Evolutionary conservation across 2,113 vertebrate genomes (phyloP), one percentile per base, ranked within the genome.

Genomic region (Vulpes ferrilata): DNA sequence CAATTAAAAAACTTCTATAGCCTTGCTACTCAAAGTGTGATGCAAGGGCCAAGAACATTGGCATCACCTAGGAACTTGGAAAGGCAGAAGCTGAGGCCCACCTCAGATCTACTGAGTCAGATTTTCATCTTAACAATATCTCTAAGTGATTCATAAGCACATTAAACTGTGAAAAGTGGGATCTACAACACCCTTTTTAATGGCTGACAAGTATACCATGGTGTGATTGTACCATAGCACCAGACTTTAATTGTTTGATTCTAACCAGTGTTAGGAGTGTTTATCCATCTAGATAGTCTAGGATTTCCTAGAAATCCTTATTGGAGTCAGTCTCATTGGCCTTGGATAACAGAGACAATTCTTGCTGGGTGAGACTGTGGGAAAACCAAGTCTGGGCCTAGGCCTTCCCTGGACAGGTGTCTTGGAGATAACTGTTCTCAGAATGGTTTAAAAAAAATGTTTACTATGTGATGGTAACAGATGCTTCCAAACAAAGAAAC

Each of bases 391-490:
- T 67, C 48, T 53, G 59, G 27, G 69, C 92, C 73, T 57, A 88
- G 96, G 15, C 48, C 76, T 96, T 51, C n/a, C 43, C n/a, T 94
- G 32, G 35, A 76, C 60, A 95, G 60, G 67, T 30, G 1, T 78
- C 78, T 92, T 80, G 87, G 57, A 98, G 96, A 97, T 71, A 97
- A 98, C 98, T 98, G 97, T 96, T 98, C 98, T 0, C n/a, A 98
- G 97, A 98, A 98, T 95, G 97, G 95, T 98, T 98, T 35, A 0
- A 20, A 35, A 69, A 96, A 98, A 98, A 83, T 98, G 98, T 99
- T 99, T 99, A 99, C 98, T 99, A 99, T 98, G 98, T 98, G 98
- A 82, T 98, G 98, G 96, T 98, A 99, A 98, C 99, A 99, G 99
- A 99, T 99, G 98, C 98, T 98, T 95, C 85, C 95, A 98, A 97